phyloP scores from a whole-genome alignment of 2,113 vertebrate species.

The Triplophysa dalaica region DNA sequence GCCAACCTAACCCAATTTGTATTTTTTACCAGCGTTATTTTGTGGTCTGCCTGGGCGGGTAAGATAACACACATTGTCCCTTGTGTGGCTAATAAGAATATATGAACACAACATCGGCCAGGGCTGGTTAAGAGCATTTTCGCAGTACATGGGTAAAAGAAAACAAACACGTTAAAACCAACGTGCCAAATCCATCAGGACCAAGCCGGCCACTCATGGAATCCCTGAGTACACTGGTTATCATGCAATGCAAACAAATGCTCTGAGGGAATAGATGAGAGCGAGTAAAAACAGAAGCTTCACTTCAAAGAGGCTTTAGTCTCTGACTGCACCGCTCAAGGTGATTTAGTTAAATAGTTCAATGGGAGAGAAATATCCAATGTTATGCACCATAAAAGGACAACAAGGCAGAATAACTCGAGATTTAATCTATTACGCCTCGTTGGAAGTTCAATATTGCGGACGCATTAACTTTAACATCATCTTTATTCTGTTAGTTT shows the following conservation, averaged over 20 bases:
- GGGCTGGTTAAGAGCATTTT: background rate
- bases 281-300: constrained; percentile 8
- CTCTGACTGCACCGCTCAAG: constrained; percentile 9
- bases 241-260: constrained; percentile 13
- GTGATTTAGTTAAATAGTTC: constrained; percentile 25
- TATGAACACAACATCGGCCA: background rate
- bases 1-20: background rate
- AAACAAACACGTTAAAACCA: constrained; percentile 20
- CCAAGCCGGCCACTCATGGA: background rate
- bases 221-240: constrained; percentile 15
- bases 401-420: background rate
- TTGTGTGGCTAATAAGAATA: constrained; percentile 5
- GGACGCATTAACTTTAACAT: background rate
- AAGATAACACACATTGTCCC: constrained; percentile 24
- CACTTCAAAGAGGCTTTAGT: background rate
- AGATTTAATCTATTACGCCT: constrained; percentile 13
- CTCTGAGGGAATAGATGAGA: background rate
- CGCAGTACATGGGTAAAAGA: constrained; percentile 28
- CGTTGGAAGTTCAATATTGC: background rate
- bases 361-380: background rate
- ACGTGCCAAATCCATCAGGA: background rate
- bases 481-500: constrained; percentile 20
- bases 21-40: constrained; percentile 8
- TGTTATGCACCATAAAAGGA: constrained; percentile 9
- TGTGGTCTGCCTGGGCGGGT: constrained; percentile 11